Evolutionary conservation across 2,797 vertebrate genomes (phyloP), one percentile per base, ranked within the genome.

Genomic region (Danio tinwini): DNA sequence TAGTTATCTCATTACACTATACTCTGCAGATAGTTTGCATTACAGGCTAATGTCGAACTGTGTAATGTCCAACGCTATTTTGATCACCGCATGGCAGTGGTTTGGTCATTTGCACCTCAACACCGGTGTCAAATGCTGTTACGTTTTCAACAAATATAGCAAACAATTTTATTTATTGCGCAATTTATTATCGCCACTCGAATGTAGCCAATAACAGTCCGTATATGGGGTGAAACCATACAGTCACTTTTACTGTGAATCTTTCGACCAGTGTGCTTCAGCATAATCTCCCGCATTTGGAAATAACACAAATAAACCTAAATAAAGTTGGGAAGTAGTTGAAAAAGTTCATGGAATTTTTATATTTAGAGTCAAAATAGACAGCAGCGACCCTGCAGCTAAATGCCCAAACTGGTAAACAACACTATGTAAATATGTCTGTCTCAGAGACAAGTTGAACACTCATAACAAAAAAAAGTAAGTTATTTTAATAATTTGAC

Each of bases 1-100:
- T 79, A 19, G 12, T 77, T 80, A 82, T 85, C 62, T 68, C 13
- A 63, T 82, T 82, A 76, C 37, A 2, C 62, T 58, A 55, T 47
- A n/a, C 65, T 61, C 2, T 61, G 49, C 78, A 81, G 78, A 56
- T 73, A 75, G 68, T 49, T 59, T 21, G 6, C 72, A 53, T 55
- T 50, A 61, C 61, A 72, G 64, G 42, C 74, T 7, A 14, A 59
- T 19, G 39, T 64, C 11, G 47, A 53, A 44, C 72, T 58, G 44
- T 14, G 21, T 29, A 47, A 16, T 65, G 45, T 59, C 70, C 68
- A 59, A 49, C 49, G 71, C 65, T 56, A 69, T 55, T 82, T 74
- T 53, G 37, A 84, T 80, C 42, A 45, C 13, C 16, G 53, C 4
- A 10, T 61, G 50, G 6, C 42, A 71, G 16, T 45, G 14, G n/a